A percentile compares a stretch with the other conserved stretches of the same genome.
These are phyloP conservation scores for Drosophila pallidifrons DNA, from an alignment of 1,140 invertebrate species.

Conservation along the genomic window DNA sequence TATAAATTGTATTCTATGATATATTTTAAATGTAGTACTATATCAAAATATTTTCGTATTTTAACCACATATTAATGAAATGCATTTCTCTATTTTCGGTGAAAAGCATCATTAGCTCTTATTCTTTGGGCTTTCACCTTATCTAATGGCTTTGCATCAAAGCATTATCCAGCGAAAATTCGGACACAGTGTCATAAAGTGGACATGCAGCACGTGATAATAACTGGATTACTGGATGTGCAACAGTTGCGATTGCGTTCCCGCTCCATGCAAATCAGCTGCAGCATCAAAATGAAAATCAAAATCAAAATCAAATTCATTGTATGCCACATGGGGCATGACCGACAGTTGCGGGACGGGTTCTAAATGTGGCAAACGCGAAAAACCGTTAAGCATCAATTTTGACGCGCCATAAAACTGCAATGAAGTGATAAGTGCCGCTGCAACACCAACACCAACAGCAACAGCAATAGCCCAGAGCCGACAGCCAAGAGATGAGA, in stretches of 20 bases:
- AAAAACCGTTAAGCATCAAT: conserved; percentile 83
- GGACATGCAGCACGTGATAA: conserved; percentile 7
- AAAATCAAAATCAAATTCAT: conserved; percentile 76
- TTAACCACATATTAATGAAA: too few relatives aligned
- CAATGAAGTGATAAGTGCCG: conserved; percentile 82
- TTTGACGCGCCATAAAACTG: conserved; percentile 84
- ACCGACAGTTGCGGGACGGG: conserved; percentile 36
- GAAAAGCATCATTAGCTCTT: too few relatives aligned
- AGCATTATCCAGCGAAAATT: background rate
- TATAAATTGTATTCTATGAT: too few relatives aligned
- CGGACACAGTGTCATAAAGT: conserved; percentile 12
- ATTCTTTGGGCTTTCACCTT: background rate
- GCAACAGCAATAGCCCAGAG: conserved; percentile 24
- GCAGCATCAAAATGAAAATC: conserved; percentile 41
- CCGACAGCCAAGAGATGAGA: background rate
- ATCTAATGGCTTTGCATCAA: conserved; percentile 13
- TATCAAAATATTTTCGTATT: too few relatives aligned
- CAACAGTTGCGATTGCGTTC: conserved; percentile 63
- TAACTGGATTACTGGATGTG: conserved; percentile 48
- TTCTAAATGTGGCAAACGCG: conserved; percentile 78
- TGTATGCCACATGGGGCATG: conserved; percentile 58
- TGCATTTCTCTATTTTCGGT: too few relatives aligned
- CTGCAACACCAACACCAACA: conserved; percentile 45
- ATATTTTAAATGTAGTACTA: too few relatives aligned
- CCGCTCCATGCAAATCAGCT: conserved; percentile 48